Percentiles rank a stretch among this genome's conserved stretches.
These are phyloP conservation scores for Cryptocephalus moraei DNA, from an alignment of 2,888 invertebrate species.

Conservation along the genomic window DNA sequence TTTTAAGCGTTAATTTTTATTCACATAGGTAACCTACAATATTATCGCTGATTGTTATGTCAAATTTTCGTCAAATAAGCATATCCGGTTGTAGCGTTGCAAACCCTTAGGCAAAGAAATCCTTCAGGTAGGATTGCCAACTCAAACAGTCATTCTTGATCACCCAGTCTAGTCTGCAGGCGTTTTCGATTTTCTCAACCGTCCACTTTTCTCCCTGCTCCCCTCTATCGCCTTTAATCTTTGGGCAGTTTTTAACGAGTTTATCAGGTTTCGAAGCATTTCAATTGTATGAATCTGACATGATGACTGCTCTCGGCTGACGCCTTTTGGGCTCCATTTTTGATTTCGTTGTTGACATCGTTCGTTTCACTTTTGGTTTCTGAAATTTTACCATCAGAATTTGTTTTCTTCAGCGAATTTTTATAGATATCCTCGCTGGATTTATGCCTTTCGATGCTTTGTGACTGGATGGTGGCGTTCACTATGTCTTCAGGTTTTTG, in stretches of 20 bases:
- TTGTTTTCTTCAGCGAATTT: conserved; percentile 29
- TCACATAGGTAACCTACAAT: too few relatives aligned
- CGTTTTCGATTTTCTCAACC: conserved; percentile 27
- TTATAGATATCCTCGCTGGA: conserved; percentile 33
- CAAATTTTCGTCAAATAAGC: too few relatives aligned
- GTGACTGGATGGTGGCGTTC: conserved; percentile 57
- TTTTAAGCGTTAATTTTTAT: too few relatives aligned
- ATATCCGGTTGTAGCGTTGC: too few relatives aligned
- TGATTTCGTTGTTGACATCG: conserved; percentile 38
- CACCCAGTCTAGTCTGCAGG: conserved; percentile 19
- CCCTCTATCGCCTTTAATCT: conserved; percentile 22
- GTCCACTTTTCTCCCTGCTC: conserved; percentile 32
- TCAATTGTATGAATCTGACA: conserved; percentile 17
- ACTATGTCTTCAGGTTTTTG: conserved; percentile 59
- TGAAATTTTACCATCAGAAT: conserved; percentile 33
- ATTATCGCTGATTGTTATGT: too few relatives aligned
- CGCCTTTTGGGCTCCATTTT: conserved; percentile 32
- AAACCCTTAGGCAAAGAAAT: too few relatives aligned
- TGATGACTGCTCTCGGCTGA: conserved; percentile 20
- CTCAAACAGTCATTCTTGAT: too few relatives aligned
- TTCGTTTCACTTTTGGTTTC: conserved; percentile 37
- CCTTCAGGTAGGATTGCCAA: too few relatives aligned
- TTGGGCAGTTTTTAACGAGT: conserved; percentile 23
- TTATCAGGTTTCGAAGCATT: conserved; percentile 21
- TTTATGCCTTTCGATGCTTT: conserved; percentile 36